phyloP scores from a whole-genome alignment of 2,113 vertebrate species.

The Mesocricetus auratus region DNA sequence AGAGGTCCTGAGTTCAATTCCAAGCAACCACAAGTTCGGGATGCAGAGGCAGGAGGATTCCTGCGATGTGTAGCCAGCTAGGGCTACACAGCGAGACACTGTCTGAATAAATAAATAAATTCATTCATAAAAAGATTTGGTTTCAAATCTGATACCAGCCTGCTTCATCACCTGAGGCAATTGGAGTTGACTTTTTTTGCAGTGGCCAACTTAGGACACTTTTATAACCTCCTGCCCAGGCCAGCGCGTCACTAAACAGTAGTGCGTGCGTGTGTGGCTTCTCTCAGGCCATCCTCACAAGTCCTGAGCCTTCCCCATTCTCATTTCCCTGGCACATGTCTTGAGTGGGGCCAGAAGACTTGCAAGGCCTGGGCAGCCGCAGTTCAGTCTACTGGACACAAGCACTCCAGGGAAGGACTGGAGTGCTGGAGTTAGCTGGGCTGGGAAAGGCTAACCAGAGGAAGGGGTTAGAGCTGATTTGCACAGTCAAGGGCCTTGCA shows the following conservation, averaged over 20 bases:
- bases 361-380: not conserved
- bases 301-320: not conserved
- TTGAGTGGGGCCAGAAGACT: not conserved
- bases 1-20: too few relatives aligned
- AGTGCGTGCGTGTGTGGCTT: fast-evolving
- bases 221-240: not conserved
- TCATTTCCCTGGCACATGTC: not conserved
- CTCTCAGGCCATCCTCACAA: not conserved
- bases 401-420: not conserved
- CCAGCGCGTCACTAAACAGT: not conserved
- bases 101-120: not conserved
- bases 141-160: not conserved
- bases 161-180: fast-evolving
- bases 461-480: not conserved
- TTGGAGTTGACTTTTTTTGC: not conserved
- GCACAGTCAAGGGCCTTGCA: not conserved
- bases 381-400: not conserved
- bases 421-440: not conserved
- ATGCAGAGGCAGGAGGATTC: not conserved
- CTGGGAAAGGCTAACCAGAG: not conserved
- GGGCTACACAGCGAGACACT: not conserved
- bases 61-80: not conserved
- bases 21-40: too few relatives aligned
- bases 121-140: not conserved
- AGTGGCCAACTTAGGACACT: fast-evolving